phyloP scores from a whole-genome alignment of 1,140 invertebrate species.

The Tenebrio molitor region DNA sequence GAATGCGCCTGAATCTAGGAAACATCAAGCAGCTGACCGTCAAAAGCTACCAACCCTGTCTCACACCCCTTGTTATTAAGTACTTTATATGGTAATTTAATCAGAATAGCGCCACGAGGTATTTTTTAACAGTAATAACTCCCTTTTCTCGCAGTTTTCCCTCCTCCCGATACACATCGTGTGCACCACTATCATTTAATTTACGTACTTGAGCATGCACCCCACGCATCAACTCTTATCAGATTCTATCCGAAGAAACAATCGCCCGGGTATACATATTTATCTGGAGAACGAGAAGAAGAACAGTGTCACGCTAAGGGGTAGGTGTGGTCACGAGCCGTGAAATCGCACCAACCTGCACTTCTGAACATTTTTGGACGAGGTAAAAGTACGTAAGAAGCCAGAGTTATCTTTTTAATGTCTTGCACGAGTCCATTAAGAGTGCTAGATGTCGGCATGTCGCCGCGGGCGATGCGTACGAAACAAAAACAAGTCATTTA shows the following conservation, averaged over 20 bases:
- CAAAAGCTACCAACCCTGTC: slow-evolving; percentile 34
- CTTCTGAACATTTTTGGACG: slow-evolving; percentile 12
- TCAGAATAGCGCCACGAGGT: slow-evolving; percentile 42
- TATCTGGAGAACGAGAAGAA: too few species aligned
- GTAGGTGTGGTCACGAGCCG: slow-evolving; percentile 4
- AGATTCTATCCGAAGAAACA: too few species aligned
- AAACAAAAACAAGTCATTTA: slow-evolving; percentile 47
- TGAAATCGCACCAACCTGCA: slow-evolving; percentile 18
- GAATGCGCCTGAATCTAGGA: slow-evolving; percentile 32
- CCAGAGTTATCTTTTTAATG: slow-evolving; percentile 43
- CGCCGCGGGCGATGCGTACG: slow-evolving; percentile 43
- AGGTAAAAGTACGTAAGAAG: slow-evolving; percentile 25
- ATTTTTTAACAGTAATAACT: slow-evolving; percentile 42
- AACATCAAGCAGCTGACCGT: slow-evolving; percentile 43
- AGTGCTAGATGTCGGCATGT: slow-evolving; percentile 44
- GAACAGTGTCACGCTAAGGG: too few species aligned
- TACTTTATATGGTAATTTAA: slow-evolving; percentile 46
- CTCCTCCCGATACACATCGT: too few species aligned
- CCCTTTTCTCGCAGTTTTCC: slow-evolving; percentile 35
- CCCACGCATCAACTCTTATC: too few species aligned
- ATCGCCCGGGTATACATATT: too few species aligned
- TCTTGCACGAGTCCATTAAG: slow-evolving; percentile 40
- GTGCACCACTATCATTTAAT: slow-evolving; percentile 3
- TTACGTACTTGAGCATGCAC: too few species aligned
- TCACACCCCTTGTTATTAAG: slow-evolving; percentile 40